Evolutionary conservation across 2,888 invertebrate species (phyloP).

Genomic region (Morinoia aosen): DNA sequence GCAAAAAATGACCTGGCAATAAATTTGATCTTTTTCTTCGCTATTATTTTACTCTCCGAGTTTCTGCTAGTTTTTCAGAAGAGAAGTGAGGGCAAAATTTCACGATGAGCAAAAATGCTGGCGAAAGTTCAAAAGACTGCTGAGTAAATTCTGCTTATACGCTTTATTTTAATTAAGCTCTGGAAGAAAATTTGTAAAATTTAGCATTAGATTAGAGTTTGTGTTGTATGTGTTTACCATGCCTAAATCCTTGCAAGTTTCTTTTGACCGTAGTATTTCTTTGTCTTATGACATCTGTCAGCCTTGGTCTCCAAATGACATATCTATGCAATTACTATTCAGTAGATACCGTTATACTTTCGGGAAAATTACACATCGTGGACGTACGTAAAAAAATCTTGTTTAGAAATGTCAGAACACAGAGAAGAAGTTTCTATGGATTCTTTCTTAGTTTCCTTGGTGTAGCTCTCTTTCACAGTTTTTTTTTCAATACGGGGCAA

Average conservation of each 20-base stretch:
- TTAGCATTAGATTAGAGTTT: neutral
- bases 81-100: slow-evolving; percentile 41
- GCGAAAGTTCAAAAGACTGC: slow-evolving; percentile 23
- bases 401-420: neutral
- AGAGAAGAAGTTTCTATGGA: neutral
- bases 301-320: neutral
- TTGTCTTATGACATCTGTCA: neutral
- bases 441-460: neutral
- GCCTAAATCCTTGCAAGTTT: neutral
- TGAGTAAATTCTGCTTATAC: neutral
- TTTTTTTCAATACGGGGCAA: slow-evolving; percentile 30
- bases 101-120: slow-evolving; percentile 19
- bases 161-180: neutral
- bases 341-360: neutral
- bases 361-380: neutral
- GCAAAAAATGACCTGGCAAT: slow-evolving; percentile 46
- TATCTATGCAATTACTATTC: neutral
- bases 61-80: slow-evolving; percentile 48
- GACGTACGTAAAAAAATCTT: neutral
- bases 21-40: slow-evolving; percentile 40
- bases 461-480: neutral
- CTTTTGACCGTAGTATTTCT: neutral
- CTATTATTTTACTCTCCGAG: slow-evolving; percentile 37
- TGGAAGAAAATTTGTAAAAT: neutral
- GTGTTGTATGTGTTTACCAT: neutral